Evolutionary conservation across 2,797 vertebrate species (phyloP).

Genomic region (Percopsis omiscomaycus): DNA sequence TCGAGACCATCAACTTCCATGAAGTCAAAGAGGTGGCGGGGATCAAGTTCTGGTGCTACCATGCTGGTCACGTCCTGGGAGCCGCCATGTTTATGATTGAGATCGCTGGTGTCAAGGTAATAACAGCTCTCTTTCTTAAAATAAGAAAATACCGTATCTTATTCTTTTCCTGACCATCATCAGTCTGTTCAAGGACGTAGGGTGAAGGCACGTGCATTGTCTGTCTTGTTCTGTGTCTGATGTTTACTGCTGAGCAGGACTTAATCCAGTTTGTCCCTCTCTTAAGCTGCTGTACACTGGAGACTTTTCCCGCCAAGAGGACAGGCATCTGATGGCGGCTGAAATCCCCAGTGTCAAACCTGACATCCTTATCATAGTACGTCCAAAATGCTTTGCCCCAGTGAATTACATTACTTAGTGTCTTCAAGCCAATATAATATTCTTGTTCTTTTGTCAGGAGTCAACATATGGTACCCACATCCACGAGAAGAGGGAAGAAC

Average conservation of each 20-base stretch:
- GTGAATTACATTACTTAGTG: neutral
- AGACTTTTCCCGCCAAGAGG: constrained; percentile 95
- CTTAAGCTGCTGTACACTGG: constrained; percentile 91
- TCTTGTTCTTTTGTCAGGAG: constrained; percentile 46
- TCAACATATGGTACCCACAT: constrained; percentile 85
- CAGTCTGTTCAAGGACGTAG: too few species aligned
- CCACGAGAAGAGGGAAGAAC: constrained; percentile 88
- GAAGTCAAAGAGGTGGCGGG: constrained; percentile 98
- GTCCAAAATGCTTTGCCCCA: neutral
- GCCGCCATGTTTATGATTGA: constrained; percentile 98
- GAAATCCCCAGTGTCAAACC: constrained; percentile 93
- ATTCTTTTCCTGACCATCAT: neutral
- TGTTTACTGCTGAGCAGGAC: neutral
- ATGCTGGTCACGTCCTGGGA: constrained; percentile 91
- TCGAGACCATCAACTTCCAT: constrained; percentile 98
- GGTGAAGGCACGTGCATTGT: too few species aligned
- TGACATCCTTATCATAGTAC: constrained; percentile 84
- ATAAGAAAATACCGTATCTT: too few species aligned
- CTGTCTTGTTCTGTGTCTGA: neutral
- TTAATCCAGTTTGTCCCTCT: constrained; percentile 27
- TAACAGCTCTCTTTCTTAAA: neutral
- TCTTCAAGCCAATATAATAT: neutral
- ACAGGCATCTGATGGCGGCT: constrained; percentile 93
- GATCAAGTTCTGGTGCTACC: constrained; percentile 98
- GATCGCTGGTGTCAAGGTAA: constrained; percentile 94